Conservation (phyloP, 2,888 invertebrate genomes). For the Homarus gammarus region DNA sequence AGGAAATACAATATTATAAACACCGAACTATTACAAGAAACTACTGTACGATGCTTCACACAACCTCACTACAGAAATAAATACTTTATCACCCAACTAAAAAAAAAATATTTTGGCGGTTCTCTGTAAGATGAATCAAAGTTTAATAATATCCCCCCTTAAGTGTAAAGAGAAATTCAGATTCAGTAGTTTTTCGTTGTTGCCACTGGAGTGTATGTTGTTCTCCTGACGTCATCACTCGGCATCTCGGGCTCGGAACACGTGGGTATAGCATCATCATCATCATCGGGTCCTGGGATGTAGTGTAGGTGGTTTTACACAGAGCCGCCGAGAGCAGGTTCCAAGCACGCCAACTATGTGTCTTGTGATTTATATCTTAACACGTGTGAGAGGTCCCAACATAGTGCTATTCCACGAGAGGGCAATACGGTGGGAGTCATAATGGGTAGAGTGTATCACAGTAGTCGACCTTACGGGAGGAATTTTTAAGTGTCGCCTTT, state of each 20-base stretch:
- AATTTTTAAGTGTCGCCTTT: background rate
- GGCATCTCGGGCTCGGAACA: too few relatives aligned
- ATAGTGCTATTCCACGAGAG: background rate
- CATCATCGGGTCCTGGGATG: slow-evolving; percentile 33
- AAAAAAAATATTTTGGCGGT: too few relatives aligned
- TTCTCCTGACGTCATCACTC: slow-evolving; percentile 31
- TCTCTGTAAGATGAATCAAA: too few relatives aligned
- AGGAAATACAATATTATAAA: too few relatives aligned
- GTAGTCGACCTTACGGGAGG: background rate
- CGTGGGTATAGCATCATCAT: slow-evolving; percentile 48
- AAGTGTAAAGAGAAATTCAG: too few relatives aligned
- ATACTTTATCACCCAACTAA: too few relatives aligned
- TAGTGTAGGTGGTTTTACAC: background rate
- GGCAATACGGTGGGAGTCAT: slow-evolving; percentile 7
- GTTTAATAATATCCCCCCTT: too few relatives aligned
- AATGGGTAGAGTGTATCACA: background rate
- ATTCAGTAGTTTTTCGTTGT: too few relatives aligned
- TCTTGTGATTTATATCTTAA: slow-evolving; percentile 54
- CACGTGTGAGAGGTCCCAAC: slow-evolving; percentile 28
- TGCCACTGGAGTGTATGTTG: too few relatives aligned
- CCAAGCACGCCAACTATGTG: slow-evolving; percentile 49
- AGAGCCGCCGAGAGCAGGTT: slow-evolving; percentile 14
- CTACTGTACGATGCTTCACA: too few relatives aligned
- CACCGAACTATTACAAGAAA: too few relatives aligned
- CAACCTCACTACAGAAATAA: too few relatives aligned